Conservation (phyloP, 2,888 invertebrate genomes). For the Ypsolopha scabrella region DNA sequence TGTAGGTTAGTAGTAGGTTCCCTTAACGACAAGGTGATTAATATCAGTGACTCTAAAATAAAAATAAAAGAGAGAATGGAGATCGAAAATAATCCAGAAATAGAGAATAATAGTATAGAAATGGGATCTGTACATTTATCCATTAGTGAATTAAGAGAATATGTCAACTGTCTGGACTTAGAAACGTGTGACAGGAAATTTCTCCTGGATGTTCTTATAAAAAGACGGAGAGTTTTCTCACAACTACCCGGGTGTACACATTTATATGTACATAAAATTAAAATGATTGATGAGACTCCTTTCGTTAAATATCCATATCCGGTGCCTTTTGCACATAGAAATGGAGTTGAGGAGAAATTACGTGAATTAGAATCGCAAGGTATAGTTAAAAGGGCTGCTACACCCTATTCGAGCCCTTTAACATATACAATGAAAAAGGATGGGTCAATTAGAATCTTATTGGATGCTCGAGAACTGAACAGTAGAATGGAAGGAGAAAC, state of each 20-base stretch:
- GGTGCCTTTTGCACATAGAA: constrained; percentile 17
- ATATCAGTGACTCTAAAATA: not conserved
- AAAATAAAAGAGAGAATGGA: not conserved
- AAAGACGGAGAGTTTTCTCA: constrained; percentile 10
- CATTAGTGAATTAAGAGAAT: not conserved
- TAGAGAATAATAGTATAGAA: not conserved
- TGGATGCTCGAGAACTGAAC: constrained; percentile 24
- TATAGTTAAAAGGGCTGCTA: constrained; percentile 20
- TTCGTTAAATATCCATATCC: constrained; percentile 18
- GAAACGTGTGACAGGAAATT: not conserved
- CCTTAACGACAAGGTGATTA: not conserved
- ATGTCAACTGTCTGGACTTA: not conserved
- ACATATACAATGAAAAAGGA: constrained; percentile 21
- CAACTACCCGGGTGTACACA: constrained; percentile 12
- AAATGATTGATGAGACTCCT: constrained; percentile 12
- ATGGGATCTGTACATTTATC: not conserved
- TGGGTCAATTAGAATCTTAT: constrained; percentile 19
- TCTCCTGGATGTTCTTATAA: not conserved
- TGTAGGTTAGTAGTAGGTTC: not conserved
- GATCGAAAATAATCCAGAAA: not conserved
- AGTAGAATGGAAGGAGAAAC: constrained; percentile 19
- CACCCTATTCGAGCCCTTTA: constrained; percentile 23
- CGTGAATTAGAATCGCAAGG: constrained; percentile 18
- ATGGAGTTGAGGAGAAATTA: constrained; percentile 17
- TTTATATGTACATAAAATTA: constrained; percentile 16